A percentile compares a stretch with the other conserved stretches of the same genome.
Conservation (phyloP, 2,797 vertebrate species). For the Pseudocheirus occidentalis region DNA sequence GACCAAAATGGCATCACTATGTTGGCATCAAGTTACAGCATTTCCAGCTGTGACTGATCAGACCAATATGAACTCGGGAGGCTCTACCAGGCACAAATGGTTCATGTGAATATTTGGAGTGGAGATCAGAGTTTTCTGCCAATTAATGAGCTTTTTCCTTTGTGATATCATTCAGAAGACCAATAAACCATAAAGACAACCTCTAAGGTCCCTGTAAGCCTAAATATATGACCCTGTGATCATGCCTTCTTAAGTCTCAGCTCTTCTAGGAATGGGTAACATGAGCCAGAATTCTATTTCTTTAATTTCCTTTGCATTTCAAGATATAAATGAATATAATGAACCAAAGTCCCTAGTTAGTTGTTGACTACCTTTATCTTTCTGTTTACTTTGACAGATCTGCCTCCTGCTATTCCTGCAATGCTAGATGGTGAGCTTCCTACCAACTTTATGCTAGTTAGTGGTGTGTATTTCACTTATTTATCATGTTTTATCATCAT, state of each 20-base stretch:
- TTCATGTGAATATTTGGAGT: background rate
- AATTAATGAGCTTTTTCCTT: background rate
- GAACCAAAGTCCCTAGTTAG: background rate
- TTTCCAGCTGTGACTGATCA: background rate
- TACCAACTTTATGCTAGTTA: conserved; percentile 44
- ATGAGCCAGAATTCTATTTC: background rate
- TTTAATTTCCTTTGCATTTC: conserved; percentile 10
- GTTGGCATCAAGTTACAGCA: background rate
- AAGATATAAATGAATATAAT: background rate
- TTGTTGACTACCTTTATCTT: background rate
- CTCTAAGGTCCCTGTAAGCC: background rate
- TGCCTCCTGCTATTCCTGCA: accelerated
- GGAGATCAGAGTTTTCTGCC: background rate
- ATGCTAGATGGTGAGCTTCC: background rate
- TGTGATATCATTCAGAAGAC: background rate
- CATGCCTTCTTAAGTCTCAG: background rate
- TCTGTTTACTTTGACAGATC: conserved; percentile 58
- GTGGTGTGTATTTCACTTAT: background rate
- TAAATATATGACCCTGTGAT: background rate
- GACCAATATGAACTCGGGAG: background rate
- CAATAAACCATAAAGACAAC: background rate
- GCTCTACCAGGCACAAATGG: background rate
- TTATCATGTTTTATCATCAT: background rate
- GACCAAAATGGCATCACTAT: background rate
- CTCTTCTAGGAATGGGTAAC: background rate